phyloP scores from a whole-genome alignment of 2,797 vertebrate genomes.

The Glyptemys insculpta region DNA sequence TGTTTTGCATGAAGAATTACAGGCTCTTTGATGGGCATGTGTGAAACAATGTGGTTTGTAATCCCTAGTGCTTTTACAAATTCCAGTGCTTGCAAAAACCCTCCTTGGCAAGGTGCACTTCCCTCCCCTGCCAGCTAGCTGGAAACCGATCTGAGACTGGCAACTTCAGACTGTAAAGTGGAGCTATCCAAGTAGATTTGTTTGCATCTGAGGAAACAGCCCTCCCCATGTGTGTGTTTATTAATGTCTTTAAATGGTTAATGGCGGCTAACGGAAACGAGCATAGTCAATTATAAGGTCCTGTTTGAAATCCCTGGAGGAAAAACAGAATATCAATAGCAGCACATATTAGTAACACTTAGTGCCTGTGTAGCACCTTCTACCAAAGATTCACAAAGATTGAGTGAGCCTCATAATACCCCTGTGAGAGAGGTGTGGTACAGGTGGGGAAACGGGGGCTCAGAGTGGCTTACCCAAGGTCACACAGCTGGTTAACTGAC shows the following conservation, averaged over 20 bases:
- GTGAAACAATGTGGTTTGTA: constrained; percentile 49
- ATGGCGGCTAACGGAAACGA: not conserved
- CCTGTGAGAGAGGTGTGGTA: not conserved
- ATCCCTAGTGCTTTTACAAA: constrained; percentile 26
- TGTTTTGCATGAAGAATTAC: not conserved
- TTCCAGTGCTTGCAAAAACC: not conserved
- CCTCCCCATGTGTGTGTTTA: not conserved
- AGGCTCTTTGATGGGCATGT: constrained; percentile 21
- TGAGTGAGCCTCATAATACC: not conserved
- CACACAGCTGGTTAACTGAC: not conserved
- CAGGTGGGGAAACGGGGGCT: not conserved
- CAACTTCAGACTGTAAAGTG: not conserved
- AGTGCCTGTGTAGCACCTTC: not conserved
- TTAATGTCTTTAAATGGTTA: not conserved
- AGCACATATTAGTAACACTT: rapidly evolving
- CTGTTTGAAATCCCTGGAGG: not conserved
- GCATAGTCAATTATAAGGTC: rapidly evolving
- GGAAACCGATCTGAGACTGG: constrained; percentile 18
- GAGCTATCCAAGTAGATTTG: not conserved
- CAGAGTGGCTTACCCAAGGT: not conserved
- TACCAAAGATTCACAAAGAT: not conserved
- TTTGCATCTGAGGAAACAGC: constrained; percentile 5
- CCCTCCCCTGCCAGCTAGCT: constrained; percentile 10
- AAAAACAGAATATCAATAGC: not conserved
- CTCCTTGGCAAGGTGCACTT: constrained; percentile 32